Evolutionary conservation across 2,888 invertebrate genomes (phyloP).

Genomic region (Auanema freiburgensis): DNA sequence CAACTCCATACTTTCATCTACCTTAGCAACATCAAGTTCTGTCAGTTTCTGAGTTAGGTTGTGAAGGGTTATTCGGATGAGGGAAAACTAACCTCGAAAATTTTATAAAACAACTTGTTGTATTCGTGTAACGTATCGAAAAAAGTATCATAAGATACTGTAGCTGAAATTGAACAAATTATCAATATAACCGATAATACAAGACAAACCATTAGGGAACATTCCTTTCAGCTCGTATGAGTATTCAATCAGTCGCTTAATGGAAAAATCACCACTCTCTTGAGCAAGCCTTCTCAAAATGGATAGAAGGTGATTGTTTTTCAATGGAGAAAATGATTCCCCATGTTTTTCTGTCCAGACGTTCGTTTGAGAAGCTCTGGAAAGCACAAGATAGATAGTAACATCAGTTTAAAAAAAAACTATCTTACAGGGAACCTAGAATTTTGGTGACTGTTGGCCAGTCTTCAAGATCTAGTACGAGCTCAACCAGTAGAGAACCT

Average conservation of each 20-base stretch:
- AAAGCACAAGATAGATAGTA: background rate
- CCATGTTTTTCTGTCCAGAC: slow-evolving; percentile 19
- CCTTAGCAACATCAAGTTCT: slow-evolving; percentile 16
- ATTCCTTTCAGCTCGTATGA: slow-evolving; percentile 46
- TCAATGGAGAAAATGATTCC: slow-evolving; percentile 31
- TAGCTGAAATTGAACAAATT: slow-evolving; percentile 26
- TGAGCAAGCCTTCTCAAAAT: slow-evolving; percentile 28
- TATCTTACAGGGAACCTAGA: slow-evolving; percentile 31
- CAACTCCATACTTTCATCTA: slow-evolving; percentile 48
- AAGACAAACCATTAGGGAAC: slow-evolving; percentile 43
- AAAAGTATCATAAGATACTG: slow-evolving; percentile 31
- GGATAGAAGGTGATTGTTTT: slow-evolving; percentile 41
- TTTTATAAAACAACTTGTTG: slow-evolving; percentile 31
- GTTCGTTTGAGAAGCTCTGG: slow-evolving; percentile 12
- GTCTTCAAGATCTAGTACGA: slow-evolving; percentile 45
- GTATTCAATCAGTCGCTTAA: slow-evolving; percentile 39
- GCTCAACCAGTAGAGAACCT: slow-evolving; percentile 32
- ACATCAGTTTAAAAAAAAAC: background rate
- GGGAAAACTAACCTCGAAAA: slow-evolving; percentile 32
- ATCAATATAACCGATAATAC: background rate
- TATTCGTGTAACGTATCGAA: slow-evolving; percentile 39
- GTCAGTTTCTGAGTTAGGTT: slow-evolving; percentile 18
- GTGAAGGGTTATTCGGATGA: background rate
- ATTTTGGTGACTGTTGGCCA: slow-evolving; percentile 41
- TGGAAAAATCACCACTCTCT: slow-evolving; percentile 23